phyloP scores from a whole-genome alignment of 2,888 invertebrate species.

The Netelia virgata region DNA sequence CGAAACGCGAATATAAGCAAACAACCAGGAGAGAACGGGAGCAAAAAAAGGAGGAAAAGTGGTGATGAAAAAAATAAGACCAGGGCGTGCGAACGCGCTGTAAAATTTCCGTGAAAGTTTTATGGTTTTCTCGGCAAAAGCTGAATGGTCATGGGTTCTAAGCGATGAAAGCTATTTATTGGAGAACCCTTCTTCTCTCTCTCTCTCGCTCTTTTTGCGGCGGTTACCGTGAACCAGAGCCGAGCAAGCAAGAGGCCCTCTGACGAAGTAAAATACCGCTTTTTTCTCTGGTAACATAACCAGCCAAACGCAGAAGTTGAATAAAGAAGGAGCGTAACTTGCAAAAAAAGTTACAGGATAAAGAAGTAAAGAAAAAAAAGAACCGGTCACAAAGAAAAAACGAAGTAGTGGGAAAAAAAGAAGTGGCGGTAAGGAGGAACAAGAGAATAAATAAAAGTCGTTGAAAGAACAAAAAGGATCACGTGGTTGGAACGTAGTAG shows the following conservation, averaged over 20 bases:
- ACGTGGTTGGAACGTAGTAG: constrained; percentile 8
- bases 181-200: constrained; percentile 43
- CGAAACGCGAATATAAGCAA: background rate
- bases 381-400: constrained; percentile 50
- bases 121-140: constrained; percentile 63
- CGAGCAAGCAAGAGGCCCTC: constrained; percentile 41
- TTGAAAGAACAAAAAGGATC: constrained; percentile 62
- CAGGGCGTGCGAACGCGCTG: constrained; percentile 52
- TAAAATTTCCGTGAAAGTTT: constrained; percentile 67
- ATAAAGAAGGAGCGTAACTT: constrained; percentile 22
- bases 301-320: constrained; percentile 46
- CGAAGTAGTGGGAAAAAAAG: constrained; percentile 42
- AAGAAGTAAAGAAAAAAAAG: constrained; percentile 27
- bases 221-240: constrained; percentile 47
- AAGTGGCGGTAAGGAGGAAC: constrained; percentile 39
- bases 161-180: constrained; percentile 64
- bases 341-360: constrained; percentile 41
- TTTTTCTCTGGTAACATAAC: constrained; percentile 17
- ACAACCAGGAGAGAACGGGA: background rate
- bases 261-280: constrained; percentile 33
- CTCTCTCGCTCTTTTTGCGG: constrained; percentile 2
- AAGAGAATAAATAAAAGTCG: constrained; percentile 65
- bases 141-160: constrained; percentile 43
- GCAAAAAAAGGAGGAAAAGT: constrained; percentile 3
- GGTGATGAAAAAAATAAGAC: constrained; percentile 21